Evolutionary conservation across 2,888 invertebrate genomes (phyloP).

Genomic region (Aphrophora alni): DNA sequence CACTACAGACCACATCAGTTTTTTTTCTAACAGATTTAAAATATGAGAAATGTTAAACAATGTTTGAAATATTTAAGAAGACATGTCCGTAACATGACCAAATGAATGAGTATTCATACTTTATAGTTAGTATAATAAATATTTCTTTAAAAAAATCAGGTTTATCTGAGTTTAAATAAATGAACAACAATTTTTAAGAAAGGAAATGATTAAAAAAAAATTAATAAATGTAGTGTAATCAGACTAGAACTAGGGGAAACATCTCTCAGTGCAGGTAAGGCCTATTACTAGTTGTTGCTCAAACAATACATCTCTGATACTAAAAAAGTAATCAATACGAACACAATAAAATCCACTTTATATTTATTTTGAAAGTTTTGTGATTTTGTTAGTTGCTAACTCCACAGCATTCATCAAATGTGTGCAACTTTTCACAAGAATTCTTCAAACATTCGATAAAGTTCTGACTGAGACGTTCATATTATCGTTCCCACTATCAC

Average conservation of each 20-base stretch:
- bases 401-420: not conserved
- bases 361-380: not conserved
- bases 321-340: not conserved
- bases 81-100: no score
- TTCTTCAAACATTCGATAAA: not conserved
- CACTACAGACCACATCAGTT: no score
- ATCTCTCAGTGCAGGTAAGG: not conserved
- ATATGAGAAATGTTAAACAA: no score
- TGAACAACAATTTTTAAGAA: not conserved
- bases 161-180: not conserved
- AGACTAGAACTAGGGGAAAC: not conserved
- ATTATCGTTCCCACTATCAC: not conserved
- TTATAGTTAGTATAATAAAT: not conserved
- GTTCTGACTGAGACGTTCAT: not conserved
- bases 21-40: no score
- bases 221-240: not conserved
- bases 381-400: not conserved
- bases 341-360: not conserved
- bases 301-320: not conserved
- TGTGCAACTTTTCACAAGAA: not conserved
- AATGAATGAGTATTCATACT: not conserved
- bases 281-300: not conserved
- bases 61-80: no score
- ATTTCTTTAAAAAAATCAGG: not conserved
- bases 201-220: not conserved